Evolutionary conservation across 2,888 invertebrate species (phyloP).

Genomic region (Drosophila flavopinicola): DNA sequence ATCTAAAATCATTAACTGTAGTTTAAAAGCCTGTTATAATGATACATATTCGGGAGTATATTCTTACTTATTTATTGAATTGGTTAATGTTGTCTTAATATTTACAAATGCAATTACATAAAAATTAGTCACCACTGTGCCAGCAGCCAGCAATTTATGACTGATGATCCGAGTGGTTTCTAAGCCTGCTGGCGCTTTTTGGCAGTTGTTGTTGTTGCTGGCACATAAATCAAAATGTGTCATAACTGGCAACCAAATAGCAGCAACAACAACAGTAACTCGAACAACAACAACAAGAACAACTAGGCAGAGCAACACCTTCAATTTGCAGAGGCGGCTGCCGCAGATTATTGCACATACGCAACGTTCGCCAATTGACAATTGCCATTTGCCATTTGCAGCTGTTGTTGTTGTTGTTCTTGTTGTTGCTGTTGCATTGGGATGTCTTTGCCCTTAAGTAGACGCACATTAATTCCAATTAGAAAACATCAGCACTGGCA

Average conservation of each 20-base stretch:
- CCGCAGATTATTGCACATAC: slow-evolving; percentile 65
- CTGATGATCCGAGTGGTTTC: slow-evolving; percentile 63
- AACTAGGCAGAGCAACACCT: slow-evolving; percentile 36
- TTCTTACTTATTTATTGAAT: too few species aligned
- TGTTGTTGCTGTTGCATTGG: slow-evolving; percentile 18
- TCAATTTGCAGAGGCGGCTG: slow-evolving; percentile 16
- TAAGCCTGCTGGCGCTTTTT: slow-evolving; percentile 64
- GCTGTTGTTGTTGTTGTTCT: not conserved
- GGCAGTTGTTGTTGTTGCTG: slow-evolving; percentile 58
- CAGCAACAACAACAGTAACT: slow-evolving; percentile 1
- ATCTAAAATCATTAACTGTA: too few species aligned
- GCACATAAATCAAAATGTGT: slow-evolving; percentile 75
- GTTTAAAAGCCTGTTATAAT: too few species aligned
- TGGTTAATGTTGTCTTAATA: too few species aligned
- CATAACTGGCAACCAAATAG: slow-evolving; percentile 62
- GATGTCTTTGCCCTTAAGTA: slow-evolving; percentile 72
- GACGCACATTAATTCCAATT: slow-evolving; percentile 74
- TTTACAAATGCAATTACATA: too few species aligned
- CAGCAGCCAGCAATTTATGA: slow-evolving; percentile 52
- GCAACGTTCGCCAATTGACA: slow-evolving; percentile 41
- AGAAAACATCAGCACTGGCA: slow-evolving; percentile 70
- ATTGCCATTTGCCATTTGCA: slow-evolving; percentile 26
- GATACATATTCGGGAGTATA: too few species aligned
- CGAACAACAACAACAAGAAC: slow-evolving; percentile 21
- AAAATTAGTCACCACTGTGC: slow-evolving; percentile 19